Conservation (phyloP, 35 echinoderm and acorn worm species). For the Hemicentrotus pulcherrimus region DNA sequence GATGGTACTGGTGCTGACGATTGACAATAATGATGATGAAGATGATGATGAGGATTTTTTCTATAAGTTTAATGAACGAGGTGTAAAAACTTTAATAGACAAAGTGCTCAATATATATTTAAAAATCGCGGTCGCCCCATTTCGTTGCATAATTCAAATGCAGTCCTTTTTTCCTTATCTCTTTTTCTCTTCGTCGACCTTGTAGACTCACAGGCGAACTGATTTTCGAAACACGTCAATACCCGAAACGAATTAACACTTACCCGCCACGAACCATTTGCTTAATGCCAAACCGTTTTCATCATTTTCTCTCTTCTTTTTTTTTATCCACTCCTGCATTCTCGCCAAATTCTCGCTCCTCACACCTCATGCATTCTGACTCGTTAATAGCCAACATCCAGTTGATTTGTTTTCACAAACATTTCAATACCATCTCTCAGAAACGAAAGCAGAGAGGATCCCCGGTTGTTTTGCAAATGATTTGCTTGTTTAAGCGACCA, state of each 20-base stretch:
- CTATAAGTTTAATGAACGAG: neutral
- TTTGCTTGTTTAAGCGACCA: conserved; percentile 27
- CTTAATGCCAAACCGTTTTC: neutral
- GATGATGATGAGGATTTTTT: neutral
- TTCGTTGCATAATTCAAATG: neutral
- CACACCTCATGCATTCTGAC: neutral
- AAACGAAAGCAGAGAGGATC: neutral
- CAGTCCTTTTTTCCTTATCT: neutral
- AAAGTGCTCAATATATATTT: too few species aligned
- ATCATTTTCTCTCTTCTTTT: neutral
- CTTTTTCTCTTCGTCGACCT: neutral
- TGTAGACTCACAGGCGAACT: neutral
- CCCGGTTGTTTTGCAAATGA: neutral
- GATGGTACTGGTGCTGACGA: neutral
- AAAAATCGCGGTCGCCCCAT: neutral
- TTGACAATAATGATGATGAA: neutral
- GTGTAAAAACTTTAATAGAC: neutral
- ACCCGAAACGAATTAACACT: neutral
- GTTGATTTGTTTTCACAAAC: neutral
- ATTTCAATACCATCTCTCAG: neutral
- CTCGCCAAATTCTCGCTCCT: neutral
- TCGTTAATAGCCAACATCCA: neutral
- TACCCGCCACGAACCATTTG: neutral
- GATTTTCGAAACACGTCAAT: neutral
- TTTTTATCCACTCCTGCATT: too few species aligned